A percentile compares a stretch with the other conserved stretches of the same genome.
Conservation (phyloP, 2,888 invertebrate genomes). For the Mesochorus sp. region DNA sequence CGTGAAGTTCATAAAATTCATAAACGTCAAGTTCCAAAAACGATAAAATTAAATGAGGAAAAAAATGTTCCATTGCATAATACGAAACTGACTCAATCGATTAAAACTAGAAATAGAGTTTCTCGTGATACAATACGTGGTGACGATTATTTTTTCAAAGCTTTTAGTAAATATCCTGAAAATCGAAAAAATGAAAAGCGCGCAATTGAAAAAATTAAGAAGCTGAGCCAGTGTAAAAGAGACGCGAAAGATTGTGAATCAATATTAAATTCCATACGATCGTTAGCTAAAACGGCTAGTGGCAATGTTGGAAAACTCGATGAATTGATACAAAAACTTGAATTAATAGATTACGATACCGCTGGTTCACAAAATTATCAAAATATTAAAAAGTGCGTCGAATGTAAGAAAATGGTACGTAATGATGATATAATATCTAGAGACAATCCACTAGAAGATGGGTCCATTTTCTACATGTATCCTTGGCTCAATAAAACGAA, state of each 20-base stretch:
- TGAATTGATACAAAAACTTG: constrained; percentile 34
- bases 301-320: constrained; percentile 37
- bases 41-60: background rate
- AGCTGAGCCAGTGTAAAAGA: constrained; percentile 49
- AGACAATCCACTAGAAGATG: constrained; percentile 28
- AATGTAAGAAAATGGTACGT: constrained; percentile 62
- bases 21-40: constrained; percentile 31
- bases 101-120: constrained; percentile 11
- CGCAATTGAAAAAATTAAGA: constrained; percentile 11
- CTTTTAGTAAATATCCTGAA: background rate
- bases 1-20: constrained; percentile 5
- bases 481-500: constrained; percentile 47
- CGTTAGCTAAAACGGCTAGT: constrained; percentile 23
- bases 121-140: background rate
- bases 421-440: constrained; percentile 4
- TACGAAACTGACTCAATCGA: background rate
- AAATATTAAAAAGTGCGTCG: constrained; percentile 64
- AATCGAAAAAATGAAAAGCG: constrained; percentile 16
- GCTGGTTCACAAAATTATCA: constrained; percentile 10
- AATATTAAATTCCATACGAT: constrained; percentile 50
- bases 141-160: background rate
- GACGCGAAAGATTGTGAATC: constrained; percentile 57
- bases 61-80: background rate
- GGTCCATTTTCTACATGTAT: constrained; percentile 16
- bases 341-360: background rate